Percentiles rank a stretch among this genome's conserved stretches.
phyloP scores from a whole-genome alignment of 2,113 vertebrate genomes.

The Rattus norvegicus region GRCr8 NC_086025.1:4650501-4651000 shows the following conservation, averaged over 20 bases:
- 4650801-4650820: too few relatives aligned
- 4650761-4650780: neutral
- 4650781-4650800: neutral
- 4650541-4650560: too few relatives aligned
- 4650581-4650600: too few relatives aligned
- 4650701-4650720: neutral
- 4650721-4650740: neutral
- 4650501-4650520: too few relatives aligned
- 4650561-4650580: too few relatives aligned
- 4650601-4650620: too few relatives aligned
- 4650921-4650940: neutral
- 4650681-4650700: neutral
- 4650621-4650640: too few relatives aligned
- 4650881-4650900: neutral
- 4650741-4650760: neutral
- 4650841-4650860: neutral
- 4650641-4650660: neutral
- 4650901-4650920: neutral
- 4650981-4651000: neutral
- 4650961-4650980: neutral
- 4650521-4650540: too few relatives aligned
- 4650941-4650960: neutral
- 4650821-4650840: too few relatives aligned
- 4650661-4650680: too few relatives aligned
- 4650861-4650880: fast-evolving